These are phyloP conservation scores for Rhagoletis pomonella DNA, from an alignment of 1,140 invertebrate genomes.

Conservation along the genomic window DNA sequence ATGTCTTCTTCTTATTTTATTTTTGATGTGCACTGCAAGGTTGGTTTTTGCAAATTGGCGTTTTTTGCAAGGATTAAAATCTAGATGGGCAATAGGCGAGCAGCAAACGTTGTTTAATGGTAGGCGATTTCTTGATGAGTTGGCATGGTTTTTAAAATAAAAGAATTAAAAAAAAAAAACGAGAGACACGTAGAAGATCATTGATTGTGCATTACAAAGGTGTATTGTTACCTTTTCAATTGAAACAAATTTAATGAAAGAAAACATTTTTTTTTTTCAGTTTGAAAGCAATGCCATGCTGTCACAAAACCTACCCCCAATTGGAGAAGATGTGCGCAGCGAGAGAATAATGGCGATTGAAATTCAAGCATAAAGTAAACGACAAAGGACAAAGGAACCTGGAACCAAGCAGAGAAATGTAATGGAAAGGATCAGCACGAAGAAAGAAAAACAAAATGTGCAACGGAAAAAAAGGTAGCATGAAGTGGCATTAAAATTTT, in stretches of 20 bases:
- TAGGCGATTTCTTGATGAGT: not conserved
- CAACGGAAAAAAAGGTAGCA: too few species aligned
- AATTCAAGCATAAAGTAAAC: too few species aligned
- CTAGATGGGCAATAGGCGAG: not conserved
- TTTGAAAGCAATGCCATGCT: not conserved
- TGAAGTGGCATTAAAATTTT: too few species aligned
- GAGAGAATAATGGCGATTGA: not conserved
- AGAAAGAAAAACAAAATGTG: too few species aligned
- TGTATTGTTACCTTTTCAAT: slow-evolving; percentile 30
- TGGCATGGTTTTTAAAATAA: not conserved
- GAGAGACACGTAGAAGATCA: not conserved
- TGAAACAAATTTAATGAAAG: not conserved
- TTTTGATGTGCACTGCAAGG: not conserved
- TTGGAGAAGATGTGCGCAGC: too few species aligned
- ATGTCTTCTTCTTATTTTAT: not conserved
- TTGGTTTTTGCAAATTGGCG: not conserved
- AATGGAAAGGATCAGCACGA: too few species aligned
- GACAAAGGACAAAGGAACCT: too few species aligned
- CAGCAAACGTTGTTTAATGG: not conserved
- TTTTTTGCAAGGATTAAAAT: slow-evolving; percentile 50
- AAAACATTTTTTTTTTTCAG: not conserved
- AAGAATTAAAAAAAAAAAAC: not conserved
- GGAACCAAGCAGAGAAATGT: too few species aligned
- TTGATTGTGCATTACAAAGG: not conserved
- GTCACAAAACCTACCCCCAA: not conserved